Conservation (phyloP, 2,888 invertebrate genomes). For the Charanyca ferruginea region DNA sequence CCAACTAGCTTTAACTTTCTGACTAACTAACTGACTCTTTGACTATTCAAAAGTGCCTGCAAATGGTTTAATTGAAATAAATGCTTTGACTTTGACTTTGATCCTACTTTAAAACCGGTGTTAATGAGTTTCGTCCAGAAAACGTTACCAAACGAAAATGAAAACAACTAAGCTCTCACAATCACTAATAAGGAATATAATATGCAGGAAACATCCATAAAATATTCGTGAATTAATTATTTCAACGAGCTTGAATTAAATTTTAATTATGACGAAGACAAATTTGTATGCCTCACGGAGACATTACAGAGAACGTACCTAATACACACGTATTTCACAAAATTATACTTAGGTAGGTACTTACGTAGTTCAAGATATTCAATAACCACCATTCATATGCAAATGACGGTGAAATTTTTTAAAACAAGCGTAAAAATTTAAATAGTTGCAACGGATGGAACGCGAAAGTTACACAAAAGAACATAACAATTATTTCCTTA, state of each 20-base stretch:
- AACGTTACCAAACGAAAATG: background rate
- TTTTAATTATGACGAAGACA: slow-evolving; percentile 37
- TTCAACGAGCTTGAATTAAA: slow-evolving; percentile 19
- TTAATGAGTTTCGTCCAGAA: too few relatives aligned
- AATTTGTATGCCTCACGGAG: slow-evolving; percentile 3
- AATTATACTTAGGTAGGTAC: background rate
- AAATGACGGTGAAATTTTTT: slow-evolving; percentile 80
- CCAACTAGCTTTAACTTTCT: too few relatives aligned
- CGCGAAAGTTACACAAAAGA: slow-evolving; percentile 78
- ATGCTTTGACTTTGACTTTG: too few relatives aligned
- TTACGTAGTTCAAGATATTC: slow-evolving; percentile 53
- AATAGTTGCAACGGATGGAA: slow-evolving; percentile 66
- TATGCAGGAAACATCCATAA: background rate
- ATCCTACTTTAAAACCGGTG: too few relatives aligned
- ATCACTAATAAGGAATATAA: background rate
- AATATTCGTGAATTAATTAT: slow-evolving; percentile 27
- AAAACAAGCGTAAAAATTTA: slow-evolving; percentile 77
- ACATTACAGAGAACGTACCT: slow-evolving; percentile 8
- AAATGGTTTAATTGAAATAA: too few relatives aligned
- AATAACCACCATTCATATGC: slow-evolving; percentile 59
- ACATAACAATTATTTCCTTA: slow-evolving; percentile 81
- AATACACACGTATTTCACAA: slow-evolving; percentile 21
- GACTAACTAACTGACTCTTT: too few relatives aligned
- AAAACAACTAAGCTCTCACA: background rate
- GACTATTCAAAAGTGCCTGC: too few relatives aligned